Evolutionary conservation across 1,140 invertebrate species (phyloP), one percentile per base, ranked within the genome.

Genomic region (Papilio polytes): DNA sequence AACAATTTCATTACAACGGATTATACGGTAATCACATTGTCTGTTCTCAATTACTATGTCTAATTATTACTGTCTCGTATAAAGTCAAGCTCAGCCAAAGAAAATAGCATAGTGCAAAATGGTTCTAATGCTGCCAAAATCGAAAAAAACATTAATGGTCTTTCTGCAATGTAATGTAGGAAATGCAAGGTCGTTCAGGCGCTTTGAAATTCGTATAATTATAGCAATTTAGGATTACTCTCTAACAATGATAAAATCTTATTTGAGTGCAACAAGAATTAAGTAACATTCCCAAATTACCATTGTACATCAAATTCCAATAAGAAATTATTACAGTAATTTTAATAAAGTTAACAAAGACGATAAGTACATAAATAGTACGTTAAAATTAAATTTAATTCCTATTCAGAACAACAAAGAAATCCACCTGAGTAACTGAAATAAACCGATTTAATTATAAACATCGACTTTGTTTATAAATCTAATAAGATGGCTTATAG

Each of bases 1-100:
- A 70, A 22, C 63, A 70, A 63, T 31, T 70, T 31, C 63, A 70
- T 70, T 70, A 70, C 13, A 70, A 70, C 6, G 26, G 63, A 70
- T 70, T 15, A 70, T 31, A 31, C 12, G 26, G 3, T 70, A 70
- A 31, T 70, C n/a, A 20, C 48, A 63, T 26, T 22, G n/a, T 63
- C 8, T 22, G 26, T 22, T 63, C 22, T 22, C 20, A 59, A 20
- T 22, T 22, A 51, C 15, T 51, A n/a, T 56, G 18, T 56, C 53
- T n/a, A 0, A 9, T 18, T 8, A n/a, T 18, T n/a, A 8, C 1
- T 53, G 15, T 53, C 1, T 53, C 51, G 15, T 13, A 53, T 53
- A 18, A 53, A 53, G 2, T n/a, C 15, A 53, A 53, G 51, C 18
- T 7, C 51, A 53, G 13, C 1, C 12, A n/a, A 53, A 1, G 9